phyloP scores from a whole-genome alignment of 2,113 vertebrate genomes.

The Maccullochella peelii region DNA sequence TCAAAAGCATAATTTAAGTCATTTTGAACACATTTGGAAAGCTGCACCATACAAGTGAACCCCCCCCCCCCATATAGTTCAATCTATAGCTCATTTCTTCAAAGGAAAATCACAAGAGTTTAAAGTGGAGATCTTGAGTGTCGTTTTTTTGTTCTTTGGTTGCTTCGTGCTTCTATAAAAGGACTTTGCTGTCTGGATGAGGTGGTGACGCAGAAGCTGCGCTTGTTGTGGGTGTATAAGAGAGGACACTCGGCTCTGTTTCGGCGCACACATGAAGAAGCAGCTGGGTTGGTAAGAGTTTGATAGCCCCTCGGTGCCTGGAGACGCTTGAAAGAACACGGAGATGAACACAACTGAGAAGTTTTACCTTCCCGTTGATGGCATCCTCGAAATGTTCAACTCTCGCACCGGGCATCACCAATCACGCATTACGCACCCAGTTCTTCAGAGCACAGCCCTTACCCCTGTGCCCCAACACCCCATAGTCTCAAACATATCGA shows the following conservation, averaged over 20 bases:
- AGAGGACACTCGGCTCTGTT: background rate
- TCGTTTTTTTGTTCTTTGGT: background rate
- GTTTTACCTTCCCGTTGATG: constrained; percentile 74
- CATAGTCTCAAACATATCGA: constrained; percentile 60
- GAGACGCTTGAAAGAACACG: constrained; percentile 46
- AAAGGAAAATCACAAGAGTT: background rate
- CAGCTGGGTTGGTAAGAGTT: constrained; percentile 24
- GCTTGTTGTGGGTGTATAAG: constrained; percentile 61
- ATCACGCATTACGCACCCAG: constrained; percentile 30
- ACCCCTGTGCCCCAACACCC: constrained; percentile 44
- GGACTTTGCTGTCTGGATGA: constrained; percentile 51
- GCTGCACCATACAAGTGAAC: background rate
- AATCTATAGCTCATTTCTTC: background rate
- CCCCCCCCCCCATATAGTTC: background rate
- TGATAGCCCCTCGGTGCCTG: constrained; percentile 36
- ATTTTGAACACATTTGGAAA: background rate
- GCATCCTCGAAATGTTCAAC: constrained; percentile 74
- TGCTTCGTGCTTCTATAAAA: constrained; percentile 68
- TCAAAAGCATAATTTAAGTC: background rate
- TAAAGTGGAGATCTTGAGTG: background rate
- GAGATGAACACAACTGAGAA: constrained; percentile 80
- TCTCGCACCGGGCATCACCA: constrained; percentile 59
- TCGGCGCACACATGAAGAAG: constrained; percentile 51
- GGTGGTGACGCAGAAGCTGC: constrained; percentile 68
- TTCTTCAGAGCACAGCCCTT: constrained; percentile 30